Evolutionary conservation across 2,888 invertebrate species (phyloP).

Genomic region (Macrophya annulata): DNA sequence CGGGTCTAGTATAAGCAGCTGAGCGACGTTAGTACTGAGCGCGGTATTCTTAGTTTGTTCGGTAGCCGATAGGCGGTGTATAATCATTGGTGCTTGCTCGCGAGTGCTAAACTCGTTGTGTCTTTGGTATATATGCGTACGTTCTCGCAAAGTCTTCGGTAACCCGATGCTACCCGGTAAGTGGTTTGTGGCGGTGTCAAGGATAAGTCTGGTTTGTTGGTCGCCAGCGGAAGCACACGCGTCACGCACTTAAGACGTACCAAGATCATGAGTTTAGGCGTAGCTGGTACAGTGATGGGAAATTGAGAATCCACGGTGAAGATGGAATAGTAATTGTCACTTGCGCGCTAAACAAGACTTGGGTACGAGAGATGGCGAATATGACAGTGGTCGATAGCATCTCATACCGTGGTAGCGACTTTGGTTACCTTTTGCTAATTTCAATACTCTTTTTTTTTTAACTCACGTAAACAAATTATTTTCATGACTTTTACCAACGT

Average conservation of each 20-base stretch:
- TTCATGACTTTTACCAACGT: neutral
- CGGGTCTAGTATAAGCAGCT: neutral
- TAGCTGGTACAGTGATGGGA: neutral
- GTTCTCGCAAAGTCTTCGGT: neutral
- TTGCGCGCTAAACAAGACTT: neutral
- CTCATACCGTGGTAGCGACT: conserved; percentile 40
- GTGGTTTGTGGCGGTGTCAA: conserved; percentile 17
- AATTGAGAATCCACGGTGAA: conserved; percentile 20
- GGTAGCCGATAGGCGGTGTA: conserved; percentile 9
- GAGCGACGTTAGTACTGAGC: neutral
- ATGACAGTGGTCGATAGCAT: neutral
- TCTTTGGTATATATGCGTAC: neutral
- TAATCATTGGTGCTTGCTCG: neutral
- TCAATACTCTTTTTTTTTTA: neutral
- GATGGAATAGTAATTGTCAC: neutral
- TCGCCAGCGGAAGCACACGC: conserved; percentile 3
- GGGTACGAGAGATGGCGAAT: conserved; percentile 17
- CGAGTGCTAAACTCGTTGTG: neutral
- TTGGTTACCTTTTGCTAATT: conserved; percentile 46
- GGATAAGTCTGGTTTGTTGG: neutral
- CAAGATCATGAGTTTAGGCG: neutral
- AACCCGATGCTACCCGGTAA: conserved; percentile 44
- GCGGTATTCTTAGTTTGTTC: neutral
- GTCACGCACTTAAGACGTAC: conserved; percentile 20
- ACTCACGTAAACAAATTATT: neutral